A percentile compares a stretch with the other conserved stretches of the same genome.
Evolutionary conservation across 1,140 invertebrate genomes (phyloP).

Genomic region (Drosophila pseudoananassae): DNA sequence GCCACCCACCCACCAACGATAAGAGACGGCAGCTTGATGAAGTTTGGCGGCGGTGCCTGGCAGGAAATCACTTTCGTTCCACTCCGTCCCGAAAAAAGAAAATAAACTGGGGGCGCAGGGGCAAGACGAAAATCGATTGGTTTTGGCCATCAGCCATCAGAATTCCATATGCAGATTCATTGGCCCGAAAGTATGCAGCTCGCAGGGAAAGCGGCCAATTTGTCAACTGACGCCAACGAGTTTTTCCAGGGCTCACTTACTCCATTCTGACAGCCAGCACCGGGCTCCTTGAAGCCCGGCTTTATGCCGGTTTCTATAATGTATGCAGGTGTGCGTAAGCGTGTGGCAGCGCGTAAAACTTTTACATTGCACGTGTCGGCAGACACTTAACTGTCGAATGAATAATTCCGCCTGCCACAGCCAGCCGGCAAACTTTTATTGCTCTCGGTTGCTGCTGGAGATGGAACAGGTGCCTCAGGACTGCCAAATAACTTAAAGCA

Average conservation of each 20-base stretch:
- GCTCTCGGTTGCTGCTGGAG: conserved; percentile 35
- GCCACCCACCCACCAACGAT: conserved; percentile 25
- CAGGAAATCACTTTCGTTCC: conserved; percentile 61
- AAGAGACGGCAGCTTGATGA: conserved; percentile 56
- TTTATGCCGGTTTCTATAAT: conserved; percentile 45
- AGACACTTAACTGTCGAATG: conserved; percentile 79
- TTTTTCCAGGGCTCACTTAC: conserved; percentile 3
- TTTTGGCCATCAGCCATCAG: conserved; percentile 51
- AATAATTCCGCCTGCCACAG: conserved; percentile 73
- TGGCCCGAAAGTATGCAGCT: conserved; percentile 55
- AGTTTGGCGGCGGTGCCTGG: conserved; percentile 47
- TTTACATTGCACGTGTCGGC: conserved; percentile 68
- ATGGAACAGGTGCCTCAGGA: conserved; percentile 31
- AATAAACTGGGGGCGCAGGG: conserved; percentile 4
- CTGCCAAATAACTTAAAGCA: conserved; percentile 61
- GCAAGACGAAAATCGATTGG: conserved; percentile 63
- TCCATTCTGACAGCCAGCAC: conserved; percentile 25
- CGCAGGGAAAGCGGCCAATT: conserved; percentile 54
- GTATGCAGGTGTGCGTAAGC: conserved; percentile 31
- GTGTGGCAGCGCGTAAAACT: conserved; percentile 58
- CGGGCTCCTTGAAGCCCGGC: conserved; percentile 36
- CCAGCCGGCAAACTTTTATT: conserved; percentile 56
- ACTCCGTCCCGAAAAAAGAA: not conserved
- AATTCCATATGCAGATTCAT: conserved; percentile 67
- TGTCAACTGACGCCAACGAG: conserved; percentile 35